Evolutionary conservation across 37 sponge, comb jelly and placozoan genomes (phyloP), one percentile per base, ranked within the genome.

Genomic region (Eunapius fragilis): DNA sequence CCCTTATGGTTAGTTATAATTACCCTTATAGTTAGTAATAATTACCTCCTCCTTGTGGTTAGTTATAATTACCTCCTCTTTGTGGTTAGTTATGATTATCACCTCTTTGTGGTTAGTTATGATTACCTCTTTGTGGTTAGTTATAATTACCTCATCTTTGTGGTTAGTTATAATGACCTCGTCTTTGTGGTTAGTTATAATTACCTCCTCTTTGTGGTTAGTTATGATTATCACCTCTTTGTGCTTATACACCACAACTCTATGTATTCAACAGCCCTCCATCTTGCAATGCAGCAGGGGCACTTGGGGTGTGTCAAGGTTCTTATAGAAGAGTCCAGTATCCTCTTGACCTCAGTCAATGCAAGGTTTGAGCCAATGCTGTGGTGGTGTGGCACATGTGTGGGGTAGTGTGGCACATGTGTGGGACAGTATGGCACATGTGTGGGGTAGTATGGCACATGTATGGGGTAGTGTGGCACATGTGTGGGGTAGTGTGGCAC

Each of bases 251-350:
- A 41, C 6, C 41, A 41, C 41, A 3, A 17, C 22, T 58, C 22
- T 19, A 2, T 58, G 17, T 58, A n/a, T n/a, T n/a, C 14, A 19
- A 12, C 86, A 85, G 93, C 92, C 33, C 90, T 97, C 10, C 98
- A 97, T 45, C 26, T 95, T 0, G 90, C 94, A 32, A 85, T 97
- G 87, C 90, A 95, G 80, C 73, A 84, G 31, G 98, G 96, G 4
- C 92, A 95, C 82, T 36, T 93, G 36, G 76, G 77, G 19, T 91
- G 93, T 82, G 92, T 76, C 30, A 74, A 78, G 77, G 91, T 89
- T 0, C 86, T 97, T 2, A 76, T 97, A 71, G 89, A 88, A 26
- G 94, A 97, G 50, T 87, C 88, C 6, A 45, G 68, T 35, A 77
- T 88, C 71, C 85, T 91, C 87, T 70, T 95, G 9, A 33, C 69